Evolutionary conservation across 2,797 vertebrate genomes (phyloP).

Genomic region (Poecilia gillii): DNA sequence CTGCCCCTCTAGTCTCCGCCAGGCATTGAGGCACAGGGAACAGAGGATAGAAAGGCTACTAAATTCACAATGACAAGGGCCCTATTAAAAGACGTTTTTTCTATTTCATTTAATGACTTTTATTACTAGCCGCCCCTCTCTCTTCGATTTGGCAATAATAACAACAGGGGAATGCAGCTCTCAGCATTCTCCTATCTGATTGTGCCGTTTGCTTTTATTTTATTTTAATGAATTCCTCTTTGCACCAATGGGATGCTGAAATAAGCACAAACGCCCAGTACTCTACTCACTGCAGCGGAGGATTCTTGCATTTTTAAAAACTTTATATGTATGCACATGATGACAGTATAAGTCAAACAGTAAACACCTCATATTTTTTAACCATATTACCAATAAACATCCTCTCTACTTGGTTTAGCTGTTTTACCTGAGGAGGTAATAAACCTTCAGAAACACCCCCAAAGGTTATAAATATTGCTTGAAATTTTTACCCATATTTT

Average conservation of each 20-base stretch:
- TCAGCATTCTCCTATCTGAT: conserved; percentile 76
- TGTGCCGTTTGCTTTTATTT: conserved; percentile 63
- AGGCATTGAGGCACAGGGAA: conserved; percentile 48
- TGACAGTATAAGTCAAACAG: conserved; percentile 15
- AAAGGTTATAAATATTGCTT: conserved; percentile 43
- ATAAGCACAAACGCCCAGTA: conserved; percentile 72
- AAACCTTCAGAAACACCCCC: conserved; percentile 49
- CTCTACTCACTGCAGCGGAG: conserved; percentile 60
- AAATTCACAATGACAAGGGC: conserved; percentile 78
- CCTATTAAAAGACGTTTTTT: conserved; percentile 77
- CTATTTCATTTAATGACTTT: conserved; percentile 81
- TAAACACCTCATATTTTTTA: conserved; percentile 52
- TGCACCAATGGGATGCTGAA: conserved; percentile 79
- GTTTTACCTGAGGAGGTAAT: conserved; percentile 55
- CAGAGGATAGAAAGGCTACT: conserved; percentile 69
- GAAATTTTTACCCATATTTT: background rate
- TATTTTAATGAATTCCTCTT: conserved; percentile 78
- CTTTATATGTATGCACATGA: conserved; percentile 11
- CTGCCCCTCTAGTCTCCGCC: conserved; percentile 51
- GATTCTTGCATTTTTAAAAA: conserved; percentile 31
- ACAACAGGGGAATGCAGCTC: conserved; percentile 79
- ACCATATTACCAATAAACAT: conserved; percentile 49
- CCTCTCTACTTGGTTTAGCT: conserved; percentile 56
- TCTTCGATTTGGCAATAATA: conserved; percentile 81
- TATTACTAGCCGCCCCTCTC: conserved; percentile 74